Conservation (phyloP, 2,888 invertebrate genomes). For the Terebella lapidaria region DNA sequence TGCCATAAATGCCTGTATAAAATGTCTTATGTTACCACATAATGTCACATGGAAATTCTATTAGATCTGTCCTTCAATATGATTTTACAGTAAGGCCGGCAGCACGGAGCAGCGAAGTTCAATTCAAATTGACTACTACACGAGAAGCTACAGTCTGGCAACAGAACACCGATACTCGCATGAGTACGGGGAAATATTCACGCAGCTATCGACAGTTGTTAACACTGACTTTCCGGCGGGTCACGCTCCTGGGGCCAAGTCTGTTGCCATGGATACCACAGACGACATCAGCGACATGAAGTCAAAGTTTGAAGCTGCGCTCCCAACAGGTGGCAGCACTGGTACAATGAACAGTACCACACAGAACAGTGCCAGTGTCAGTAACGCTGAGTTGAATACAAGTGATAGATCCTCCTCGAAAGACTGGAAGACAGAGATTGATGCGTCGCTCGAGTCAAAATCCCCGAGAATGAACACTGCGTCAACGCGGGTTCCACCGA, state of each 20-base stretch:
- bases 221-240: not conserved
- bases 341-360: not conserved
- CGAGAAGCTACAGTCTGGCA: slow-evolving; percentile 34
- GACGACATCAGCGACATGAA: not conserved
- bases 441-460: no score
- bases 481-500: not conserved
- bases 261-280: not conserved
- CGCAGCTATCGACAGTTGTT: not conserved
- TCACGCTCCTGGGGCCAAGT: not conserved
- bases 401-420: not conserved
- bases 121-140: slow-evolving; percentile 34
- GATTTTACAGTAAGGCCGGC: no score
- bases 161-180: slow-evolving; percentile 41
- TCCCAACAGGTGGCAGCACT: not conserved
- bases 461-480: not conserved
- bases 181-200: slow-evolving; percentile 42
- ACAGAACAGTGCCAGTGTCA: not conserved
- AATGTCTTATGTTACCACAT: no score
- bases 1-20: no score
- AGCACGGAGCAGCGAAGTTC: no score
- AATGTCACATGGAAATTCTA: no score
- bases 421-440: not conserved
- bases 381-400: not conserved
- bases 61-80: no score
- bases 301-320: not conserved